phyloP scores from a whole-genome alignment of 1,140 invertebrate species.

The Cotesia glomerata region DNA sequence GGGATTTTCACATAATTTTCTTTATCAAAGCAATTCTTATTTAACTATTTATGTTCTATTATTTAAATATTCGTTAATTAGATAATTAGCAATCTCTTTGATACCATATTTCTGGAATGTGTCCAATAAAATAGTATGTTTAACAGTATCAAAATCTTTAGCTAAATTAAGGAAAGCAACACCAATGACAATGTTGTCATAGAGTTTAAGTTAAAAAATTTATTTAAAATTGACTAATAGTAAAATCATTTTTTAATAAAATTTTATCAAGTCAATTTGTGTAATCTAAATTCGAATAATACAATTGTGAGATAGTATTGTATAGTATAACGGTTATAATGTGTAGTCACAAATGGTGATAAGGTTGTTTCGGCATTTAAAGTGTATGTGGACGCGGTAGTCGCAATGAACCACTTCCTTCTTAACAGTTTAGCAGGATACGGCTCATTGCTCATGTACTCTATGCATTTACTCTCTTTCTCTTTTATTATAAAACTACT shows the following conservation, averaged over 20 bases:
- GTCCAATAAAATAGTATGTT: too few species aligned
- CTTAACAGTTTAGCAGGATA: slow-evolving; percentile 67
- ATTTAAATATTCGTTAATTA: too few species aligned
- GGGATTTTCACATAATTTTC: too few species aligned
- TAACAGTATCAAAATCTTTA: too few species aligned
- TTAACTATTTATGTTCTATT: too few species aligned
- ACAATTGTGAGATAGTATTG: not conserved
- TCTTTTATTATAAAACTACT: not conserved
- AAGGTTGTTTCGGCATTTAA: slow-evolving; percentile 16
- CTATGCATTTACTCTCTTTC: slow-evolving; percentile 14
- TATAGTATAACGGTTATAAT: slow-evolving; percentile 2
- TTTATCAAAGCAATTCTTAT: too few species aligned
- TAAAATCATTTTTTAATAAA: not conserved
- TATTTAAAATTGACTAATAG: too few species aligned
- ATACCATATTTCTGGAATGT: too few species aligned
- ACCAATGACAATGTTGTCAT: too few species aligned
- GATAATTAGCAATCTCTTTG: too few species aligned
- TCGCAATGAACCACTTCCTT: slow-evolving; percentile 65
- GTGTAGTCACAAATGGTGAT: slow-evolving; percentile 2
- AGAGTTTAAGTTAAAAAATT: too few species aligned
- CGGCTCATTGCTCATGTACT: slow-evolving; percentile 57
- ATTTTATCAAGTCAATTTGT: not conserved
- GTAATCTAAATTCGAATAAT: not conserved
- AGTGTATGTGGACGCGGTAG: slow-evolving; percentile 33
- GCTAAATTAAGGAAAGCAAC: too few species aligned